Evolutionary conservation across 2,888 invertebrate genomes (phyloP).

Genomic region (Axea sp.): DNA sequence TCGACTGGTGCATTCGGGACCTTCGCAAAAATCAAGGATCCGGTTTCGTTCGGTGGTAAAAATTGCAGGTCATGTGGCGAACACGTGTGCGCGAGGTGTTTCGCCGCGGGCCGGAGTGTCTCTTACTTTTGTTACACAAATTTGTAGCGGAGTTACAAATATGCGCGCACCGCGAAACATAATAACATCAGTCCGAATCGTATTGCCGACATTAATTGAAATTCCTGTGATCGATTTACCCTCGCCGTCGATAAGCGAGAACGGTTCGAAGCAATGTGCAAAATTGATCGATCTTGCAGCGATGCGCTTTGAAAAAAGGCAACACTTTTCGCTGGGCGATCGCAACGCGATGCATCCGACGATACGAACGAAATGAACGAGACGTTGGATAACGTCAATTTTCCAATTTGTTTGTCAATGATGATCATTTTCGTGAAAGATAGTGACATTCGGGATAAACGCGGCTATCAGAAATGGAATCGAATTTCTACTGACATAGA

Average conservation of each 20-base stretch:
- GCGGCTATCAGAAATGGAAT: slow-evolving; percentile 22
- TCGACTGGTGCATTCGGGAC: slow-evolving; percentile 17
- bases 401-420: slow-evolving; percentile 3
- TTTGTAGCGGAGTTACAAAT: slow-evolving; percentile 12
- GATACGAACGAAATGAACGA: too few relatives aligned
- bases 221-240: too few relatives aligned
- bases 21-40: slow-evolving; percentile 41
- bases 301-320: too few relatives aligned
- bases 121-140: slow-evolving; percentile 25
- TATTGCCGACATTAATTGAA: too few relatives aligned
- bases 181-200: slow-evolving; percentile 1
- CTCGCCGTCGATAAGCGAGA: too few relatives aligned
- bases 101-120: slow-evolving; percentile 21
- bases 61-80: slow-evolving; percentile 39
- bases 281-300: too few relatives aligned
- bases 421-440: not conserved
- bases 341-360: too few relatives aligned
- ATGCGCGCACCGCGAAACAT: not conserved
- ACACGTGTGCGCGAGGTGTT: slow-evolving; percentile 30
- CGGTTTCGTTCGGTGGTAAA: slow-evolving; percentile 41
- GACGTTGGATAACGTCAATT: slow-evolving; percentile 5
- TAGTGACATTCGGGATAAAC: slow-evolving; percentile 4
- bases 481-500: slow-evolving; percentile 53
- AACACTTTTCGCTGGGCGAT: too few relatives aligned
- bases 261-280: too few relatives aligned